Base-by-base conservation (phyloP, 2,113 vertebrate genomes). In the Odontesthes bonariensis region DNA sequence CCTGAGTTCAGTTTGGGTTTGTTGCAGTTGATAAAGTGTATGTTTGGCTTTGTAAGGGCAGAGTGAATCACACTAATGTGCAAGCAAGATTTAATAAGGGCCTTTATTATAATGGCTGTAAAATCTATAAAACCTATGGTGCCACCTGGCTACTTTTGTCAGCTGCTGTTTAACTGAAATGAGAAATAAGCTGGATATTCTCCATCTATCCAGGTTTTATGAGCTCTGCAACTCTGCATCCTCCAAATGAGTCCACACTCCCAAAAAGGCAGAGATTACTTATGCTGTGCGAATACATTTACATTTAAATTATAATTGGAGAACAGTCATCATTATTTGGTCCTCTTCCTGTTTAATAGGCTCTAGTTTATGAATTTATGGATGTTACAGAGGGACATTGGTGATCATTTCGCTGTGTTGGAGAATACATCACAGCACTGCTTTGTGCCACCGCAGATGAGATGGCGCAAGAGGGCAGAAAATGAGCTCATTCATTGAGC, bases 401-500 rank as follows among this genome's bases (percentile, higher is more conserved):
- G 59, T 59, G 20, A 65, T 90, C n/a, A 68, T 69, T 83, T 64
- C 72, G 53, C 58, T 73, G 38, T 52, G 66, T 75, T 78, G 61
- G 73, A 71, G 57, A 63, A 44, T 71, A 74, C 83, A 85, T 88
- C 84, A 85, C 69, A 81, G 78, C 9, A 3, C 56, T 3, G 58
- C 64, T 69, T 81, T 83, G 81, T 86, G 79, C 80, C 81, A 81
- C 22, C 67, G 69, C 87, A 79, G 78, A 90, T 75, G 80, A 92
- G 83, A 71, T 73, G 38, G 82, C 81, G 75, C 47, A 40, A 78
- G 64, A 68, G 83, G 79, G 71, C 85, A 75, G 81, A 90, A 92
- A 93, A 90, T 81, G 77, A 90, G 87, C 87, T 86, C 77, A 83
- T 91, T 92, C 86, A 87, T 70, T 81, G 78, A 76, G 73, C 79